phyloP scores from a whole-genome alignment of 2,113 vertebrate genomes.

The Cavia aperea region DNA sequence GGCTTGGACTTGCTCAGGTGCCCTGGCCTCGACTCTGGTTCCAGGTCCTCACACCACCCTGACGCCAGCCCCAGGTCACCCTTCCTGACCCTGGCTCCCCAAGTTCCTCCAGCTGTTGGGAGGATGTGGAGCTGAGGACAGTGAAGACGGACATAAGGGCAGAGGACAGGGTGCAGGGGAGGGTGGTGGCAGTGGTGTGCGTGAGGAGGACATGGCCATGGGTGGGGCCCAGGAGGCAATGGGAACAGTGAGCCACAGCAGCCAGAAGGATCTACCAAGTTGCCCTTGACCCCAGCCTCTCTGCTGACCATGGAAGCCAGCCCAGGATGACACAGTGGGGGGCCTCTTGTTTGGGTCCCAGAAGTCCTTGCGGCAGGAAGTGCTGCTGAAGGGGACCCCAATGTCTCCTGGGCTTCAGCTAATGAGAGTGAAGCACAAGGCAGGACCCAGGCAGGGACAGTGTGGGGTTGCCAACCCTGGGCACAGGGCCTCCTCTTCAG shows the following conservation, averaged over 20 bases:
- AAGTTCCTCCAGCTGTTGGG: background rate
- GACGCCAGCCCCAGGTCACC: background rate
- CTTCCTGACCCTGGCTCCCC: background rate
- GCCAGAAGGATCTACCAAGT: background rate
- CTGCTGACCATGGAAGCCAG: fast-evolving
- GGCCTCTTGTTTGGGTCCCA: background rate
- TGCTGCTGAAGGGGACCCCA: background rate
- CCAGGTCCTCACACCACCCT: background rate
- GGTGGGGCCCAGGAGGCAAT: background rate
- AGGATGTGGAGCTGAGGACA: background rate
- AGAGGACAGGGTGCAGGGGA: background rate
- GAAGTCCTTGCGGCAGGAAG: background rate
- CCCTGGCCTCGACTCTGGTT: background rate
- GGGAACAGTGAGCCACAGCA: fast-evolving
- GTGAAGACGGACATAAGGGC: background rate
- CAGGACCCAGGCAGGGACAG: background rate
- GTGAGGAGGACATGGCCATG: background rate
- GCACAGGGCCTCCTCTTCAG: background rate
- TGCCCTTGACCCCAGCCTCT: background rate
- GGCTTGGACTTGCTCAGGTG: background rate
- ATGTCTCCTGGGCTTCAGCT: background rate
- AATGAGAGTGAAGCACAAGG: background rate
- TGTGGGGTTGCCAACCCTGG: background rate
- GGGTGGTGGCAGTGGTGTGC: background rate
- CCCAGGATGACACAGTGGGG: fast-evolving